Evolutionary conservation across 2,113 vertebrate genomes (phyloP).

Genomic region (Parus major): DNA sequence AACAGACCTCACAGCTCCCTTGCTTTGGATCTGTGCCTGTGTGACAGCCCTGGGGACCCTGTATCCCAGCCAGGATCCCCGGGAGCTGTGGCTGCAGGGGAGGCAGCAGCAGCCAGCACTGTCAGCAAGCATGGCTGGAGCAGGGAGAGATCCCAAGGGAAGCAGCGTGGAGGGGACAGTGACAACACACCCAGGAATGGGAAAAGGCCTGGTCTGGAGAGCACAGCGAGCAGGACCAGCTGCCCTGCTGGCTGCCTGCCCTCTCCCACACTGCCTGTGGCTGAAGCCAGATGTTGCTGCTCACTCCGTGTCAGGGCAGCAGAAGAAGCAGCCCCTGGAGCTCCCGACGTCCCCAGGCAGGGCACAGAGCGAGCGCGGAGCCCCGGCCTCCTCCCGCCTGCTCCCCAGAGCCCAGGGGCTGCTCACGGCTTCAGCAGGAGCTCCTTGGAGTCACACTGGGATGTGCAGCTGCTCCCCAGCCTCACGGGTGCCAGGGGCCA

Average conservation of each 20-base stretch:
- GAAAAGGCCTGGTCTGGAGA: neutral
- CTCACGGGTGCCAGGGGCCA: neutral
- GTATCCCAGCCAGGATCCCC: rapidly evolving
- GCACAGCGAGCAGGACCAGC: neutral
- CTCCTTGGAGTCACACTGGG: slow-evolving; percentile 64
- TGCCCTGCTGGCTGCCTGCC: neutral
- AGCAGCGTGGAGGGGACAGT: neutral
- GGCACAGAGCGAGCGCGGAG: neutral
- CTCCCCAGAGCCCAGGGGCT: rapidly evolving
- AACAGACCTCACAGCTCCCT: neutral
- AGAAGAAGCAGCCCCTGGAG: neutral
- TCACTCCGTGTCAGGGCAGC: neutral
- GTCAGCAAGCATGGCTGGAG: rapidly evolving
- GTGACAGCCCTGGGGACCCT: neutral
- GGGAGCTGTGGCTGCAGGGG: neutral
- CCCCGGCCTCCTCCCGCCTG: neutral
- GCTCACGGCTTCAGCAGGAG: neutral
- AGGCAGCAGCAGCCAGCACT: neutral
- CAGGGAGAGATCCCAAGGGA: neutral
- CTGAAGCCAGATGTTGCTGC: neutral
- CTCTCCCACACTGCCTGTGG: neutral
- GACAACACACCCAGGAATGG: neutral
- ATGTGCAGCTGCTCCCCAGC: slow-evolving; percentile 60
- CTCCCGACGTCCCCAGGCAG: neutral
- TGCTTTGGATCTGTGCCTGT: neutral